Evolutionary conservation across 2,797 vertebrate genomes (phyloP), one percentile per base, ranked within the genome.

Genomic region (Cyprinella venusta): DNA sequence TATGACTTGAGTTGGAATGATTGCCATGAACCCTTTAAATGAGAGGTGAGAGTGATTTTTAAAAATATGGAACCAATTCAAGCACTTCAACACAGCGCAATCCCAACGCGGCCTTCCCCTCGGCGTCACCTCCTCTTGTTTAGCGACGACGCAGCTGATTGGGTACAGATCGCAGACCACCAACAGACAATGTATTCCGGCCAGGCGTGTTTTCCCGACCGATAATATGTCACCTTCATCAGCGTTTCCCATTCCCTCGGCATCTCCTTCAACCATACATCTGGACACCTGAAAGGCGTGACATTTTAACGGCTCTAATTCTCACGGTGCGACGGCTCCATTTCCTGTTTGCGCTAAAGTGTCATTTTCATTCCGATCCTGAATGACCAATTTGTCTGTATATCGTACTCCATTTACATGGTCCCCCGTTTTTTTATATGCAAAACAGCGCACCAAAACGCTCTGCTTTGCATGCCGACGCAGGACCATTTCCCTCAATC

Each of bases 371-470:
- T 95, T 94, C 93, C 94, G 92, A 93, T 93, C 92, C 93, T 93
- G 94, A 95, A 95, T 95, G 93, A 94, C 96, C 97, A 97, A 98
- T 99, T 98, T 97, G 96, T 99, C 97, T 98, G 97, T 96, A 96
- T 97, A 96, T 97, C 96, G 93, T 89, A 89, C 90, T 91, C 92
- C 97, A 98, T 98, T 98, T 97, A 96, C 97, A 97, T 97, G 96
- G 95, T 97, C 96, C 95, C 96, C 95, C 94, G 94, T 95, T 96
- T 95, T 80, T 91, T 97, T 96, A 97, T 98, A 98, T 99, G 97
- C 97, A 97, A 97, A 98, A 97, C 95, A 96, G 94, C 95, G 95
- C 96, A 97, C 97, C 97, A 96, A 97, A 96, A 96, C 94, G 95
- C 96, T 95, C 96, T 97, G 97, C 95, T 96, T 96, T 96, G 93